Base-by-base conservation (phyloP, 2,797 vertebrate genomes). In the Micromesistius poutassou region DNA sequence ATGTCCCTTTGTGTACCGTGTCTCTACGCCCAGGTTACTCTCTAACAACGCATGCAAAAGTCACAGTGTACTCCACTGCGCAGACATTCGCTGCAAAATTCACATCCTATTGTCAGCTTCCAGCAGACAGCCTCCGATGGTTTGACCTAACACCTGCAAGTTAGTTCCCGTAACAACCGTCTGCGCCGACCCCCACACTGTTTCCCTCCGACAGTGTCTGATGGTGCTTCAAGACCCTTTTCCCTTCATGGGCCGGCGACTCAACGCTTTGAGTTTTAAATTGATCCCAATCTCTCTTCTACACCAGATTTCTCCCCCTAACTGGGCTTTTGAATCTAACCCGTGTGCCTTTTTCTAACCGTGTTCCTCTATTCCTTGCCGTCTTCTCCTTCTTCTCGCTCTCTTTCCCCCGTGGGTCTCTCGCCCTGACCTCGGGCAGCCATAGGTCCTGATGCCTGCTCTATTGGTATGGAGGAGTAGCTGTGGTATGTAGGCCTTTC, bases 391-490 rank as follows among this genome's bases (percentile, higher is more conserved):
- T 71, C 76, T 78, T 71, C 80, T 79, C 84, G 84, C 79, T 87
- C 81, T 86, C 66, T 83, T 78, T 46, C 75, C 40, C 80, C 83
- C 70, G 9, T 68, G 68, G 81, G 76, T 87, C 70, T 33, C 70
- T 71, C 30, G 5, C 70, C 87, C 90, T 92, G 82, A 89, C 62
- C 93, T 85, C 90, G 94, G 92, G 87, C 96, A 98, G 97, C 96
- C 90, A 93, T 96, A 89, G 96, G 96, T 94, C 96, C 96, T 3
- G 96, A 97, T 89, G 95, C 96, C 94, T 97, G 96, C 93, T 97
- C 96, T 93, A 93, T 97, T 93, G 97, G 96, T 94, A 94, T 97
- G 95, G 97, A 97, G 93, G 97, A 98, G 86, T 98, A 95, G 97
- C 89, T 85, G 88, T 90, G 96, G 96, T 97, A 97, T 77, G 96